These are phyloP conservation scores for Magallana gigas DNA, from an alignment of 1,140 invertebrate species.

Conservation along the genomic window DNA sequence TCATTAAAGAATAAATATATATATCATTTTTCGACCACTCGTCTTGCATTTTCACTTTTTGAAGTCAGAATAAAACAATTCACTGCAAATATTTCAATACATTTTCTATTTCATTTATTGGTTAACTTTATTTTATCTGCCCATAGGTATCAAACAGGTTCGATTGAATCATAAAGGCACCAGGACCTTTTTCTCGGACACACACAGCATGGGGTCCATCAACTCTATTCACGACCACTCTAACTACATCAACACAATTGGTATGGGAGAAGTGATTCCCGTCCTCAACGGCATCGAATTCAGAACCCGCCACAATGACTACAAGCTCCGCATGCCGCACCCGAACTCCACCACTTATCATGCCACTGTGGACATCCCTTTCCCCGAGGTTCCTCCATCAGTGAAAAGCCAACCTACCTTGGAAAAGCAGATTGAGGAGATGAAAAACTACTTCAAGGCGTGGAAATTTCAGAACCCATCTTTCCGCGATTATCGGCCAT, in stretches of 20 bases:
- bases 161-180: conserved; percentile 49
- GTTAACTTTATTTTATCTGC: not conserved
- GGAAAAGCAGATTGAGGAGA: conserved; percentile 66
- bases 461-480: conserved; percentile 56
- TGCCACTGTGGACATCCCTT: conserved; percentile 63
- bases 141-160: conserved; percentile 48
- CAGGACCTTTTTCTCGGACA: conserved; percentile 30
- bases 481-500: conserved; percentile 49
- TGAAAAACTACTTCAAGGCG: conserved; percentile 66
- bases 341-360: conserved; percentile 49
- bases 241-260: conserved; percentile 63
- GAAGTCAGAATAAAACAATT: not conserved
- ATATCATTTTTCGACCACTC: not conserved
- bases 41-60: not conserved
- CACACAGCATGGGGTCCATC: conserved; percentile 19
- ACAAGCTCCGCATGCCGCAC: conserved; percentile 63
- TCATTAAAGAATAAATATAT: not conserved
- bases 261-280: conserved; percentile 66
- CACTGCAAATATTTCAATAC: not conserved
- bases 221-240: conserved; percentile 61
- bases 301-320: conserved; percentile 71
- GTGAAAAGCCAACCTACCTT: conserved; percentile 64
- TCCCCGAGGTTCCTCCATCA: conserved; percentile 65
- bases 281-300: conserved; percentile 71
- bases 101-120: not conserved